Percentiles rank a stretch among this genome's conserved stretches.
Conservation (phyloP, 1,140 invertebrate species). For the Zaprionus taronus region DNA sequence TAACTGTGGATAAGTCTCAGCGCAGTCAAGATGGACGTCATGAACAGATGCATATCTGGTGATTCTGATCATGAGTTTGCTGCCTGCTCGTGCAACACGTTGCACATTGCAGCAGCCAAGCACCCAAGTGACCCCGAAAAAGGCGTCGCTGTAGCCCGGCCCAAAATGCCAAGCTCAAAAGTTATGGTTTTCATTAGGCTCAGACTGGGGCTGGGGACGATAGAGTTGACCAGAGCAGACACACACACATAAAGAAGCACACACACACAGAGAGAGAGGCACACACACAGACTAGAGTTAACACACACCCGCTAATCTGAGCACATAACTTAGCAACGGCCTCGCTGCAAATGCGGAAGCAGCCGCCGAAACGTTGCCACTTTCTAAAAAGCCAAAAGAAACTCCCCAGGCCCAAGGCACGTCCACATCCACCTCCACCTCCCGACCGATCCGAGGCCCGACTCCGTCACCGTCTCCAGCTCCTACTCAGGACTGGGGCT, state of each 20-base stretch:
- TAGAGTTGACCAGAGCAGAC: slow-evolving; percentile 49
- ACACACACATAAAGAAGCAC: slow-evolving; percentile 5
- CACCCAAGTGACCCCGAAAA: slow-evolving; percentile 39
- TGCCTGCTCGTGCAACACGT: neutral
- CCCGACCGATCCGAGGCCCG: too few relatives aligned
- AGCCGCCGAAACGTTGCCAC: slow-evolving; percentile 54
- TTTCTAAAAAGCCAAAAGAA: slow-evolving; percentile 59
- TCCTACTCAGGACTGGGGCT: neutral
- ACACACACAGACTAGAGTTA: slow-evolving; percentile 46
- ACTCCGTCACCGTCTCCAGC: neutral
- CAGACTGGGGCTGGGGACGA: slow-evolving; percentile 40
- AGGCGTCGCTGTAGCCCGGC: slow-evolving; percentile 43
- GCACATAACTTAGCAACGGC: slow-evolving; percentile 67
- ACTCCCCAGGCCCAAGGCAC: slow-evolving; percentile 8
- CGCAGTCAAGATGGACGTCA: too few relatives aligned
- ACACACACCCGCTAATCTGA: slow-evolving; percentile 80
- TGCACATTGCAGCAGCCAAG: neutral
- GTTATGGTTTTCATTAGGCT: slow-evolving; percentile 78
- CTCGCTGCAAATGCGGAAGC: slow-evolving; percentile 71
- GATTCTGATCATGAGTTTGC: slow-evolving; percentile 3
- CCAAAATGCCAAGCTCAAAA: slow-evolving; percentile 65
- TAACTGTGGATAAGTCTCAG: neutral
- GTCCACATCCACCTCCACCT: too few relatives aligned
- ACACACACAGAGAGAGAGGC: slow-evolving; percentile 7
- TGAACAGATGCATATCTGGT: neutral